Evolutionary conservation across 1,140 invertebrate genomes (phyloP).

Genomic region (Drusus annulatus): DNA sequence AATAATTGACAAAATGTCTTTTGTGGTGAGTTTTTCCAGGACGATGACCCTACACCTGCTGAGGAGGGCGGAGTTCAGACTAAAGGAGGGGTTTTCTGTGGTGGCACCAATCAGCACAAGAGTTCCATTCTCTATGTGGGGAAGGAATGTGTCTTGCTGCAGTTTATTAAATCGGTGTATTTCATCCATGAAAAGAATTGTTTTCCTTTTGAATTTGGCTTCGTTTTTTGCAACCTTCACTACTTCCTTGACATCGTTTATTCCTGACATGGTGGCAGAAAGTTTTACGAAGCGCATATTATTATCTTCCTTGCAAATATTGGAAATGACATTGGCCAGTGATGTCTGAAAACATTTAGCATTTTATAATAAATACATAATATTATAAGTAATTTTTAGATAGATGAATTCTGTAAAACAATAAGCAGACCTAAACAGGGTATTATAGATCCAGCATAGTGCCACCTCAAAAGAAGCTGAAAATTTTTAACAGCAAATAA

Average conservation of each 20-base stretch:
- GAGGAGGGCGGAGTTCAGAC: constrained; percentile 84
- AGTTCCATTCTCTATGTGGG: constrained; percentile 85
- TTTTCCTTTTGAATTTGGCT: constrained; percentile 78
- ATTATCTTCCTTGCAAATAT: constrained; percentile 75
- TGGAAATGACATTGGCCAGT: constrained; percentile 82
- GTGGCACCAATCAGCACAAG: constrained; percentile 89
- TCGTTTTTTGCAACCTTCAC: constrained; percentile 84
- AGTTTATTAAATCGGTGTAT: constrained; percentile 91
- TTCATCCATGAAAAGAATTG: constrained; percentile 90
- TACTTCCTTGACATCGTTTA: constrained; percentile 84
- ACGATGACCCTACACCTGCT: constrained; percentile 85
- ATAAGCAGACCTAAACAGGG: no score
- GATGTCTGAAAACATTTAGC: constrained; percentile 76
- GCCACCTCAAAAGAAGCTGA: no score
- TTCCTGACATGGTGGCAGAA: constrained; percentile 83
- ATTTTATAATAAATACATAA: not conserved
- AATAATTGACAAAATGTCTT: constrained; percentile 77
- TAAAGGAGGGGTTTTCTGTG: constrained; percentile 91
- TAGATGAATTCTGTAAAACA: no score
- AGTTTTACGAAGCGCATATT: constrained; percentile 80
- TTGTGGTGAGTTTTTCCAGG: constrained; percentile 78
- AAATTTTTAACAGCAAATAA: no score
- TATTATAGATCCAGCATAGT: no score
- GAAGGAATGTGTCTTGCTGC: constrained; percentile 86
- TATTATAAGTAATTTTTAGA: not conserved